Conservation (phyloP, 2,113 vertebrate species). For the Ptychochromis oligacanthus region DNA sequence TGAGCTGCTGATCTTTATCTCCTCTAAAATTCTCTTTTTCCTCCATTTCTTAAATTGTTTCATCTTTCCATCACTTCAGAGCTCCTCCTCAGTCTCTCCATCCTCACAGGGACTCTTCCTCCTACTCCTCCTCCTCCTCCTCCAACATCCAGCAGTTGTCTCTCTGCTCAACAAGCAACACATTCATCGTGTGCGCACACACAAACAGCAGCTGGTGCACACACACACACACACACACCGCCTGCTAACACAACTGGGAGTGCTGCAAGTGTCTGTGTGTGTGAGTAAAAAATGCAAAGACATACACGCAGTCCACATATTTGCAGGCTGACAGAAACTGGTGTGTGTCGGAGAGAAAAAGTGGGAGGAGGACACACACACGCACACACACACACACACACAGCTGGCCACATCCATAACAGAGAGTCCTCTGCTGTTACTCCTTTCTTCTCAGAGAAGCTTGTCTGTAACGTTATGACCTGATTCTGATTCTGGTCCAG, state of each 20-base stretch:
- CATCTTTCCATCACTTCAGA: background rate
- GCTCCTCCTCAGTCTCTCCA: background rate
- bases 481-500: background rate
- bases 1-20: background rate
- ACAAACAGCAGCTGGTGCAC: slow-evolving; percentile 33
- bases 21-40: background rate
- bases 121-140: slow-evolving; percentile 5
- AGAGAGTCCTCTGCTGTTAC: slow-evolving; percentile 1
- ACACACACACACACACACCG: background rate
- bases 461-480: background rate
- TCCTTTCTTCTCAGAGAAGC: background rate
- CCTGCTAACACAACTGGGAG: slow-evolving; percentile 38
- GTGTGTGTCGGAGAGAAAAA: slow-evolving; percentile 20
- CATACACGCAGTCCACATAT: slow-evolving; percentile 41
- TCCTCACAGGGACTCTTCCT: slow-evolving; percentile 2
- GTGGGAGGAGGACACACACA: background rate
- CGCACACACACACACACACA: slow-evolving; percentile 42
- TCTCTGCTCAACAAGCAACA: slow-evolving; percentile 61
- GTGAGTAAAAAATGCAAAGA: slow-evolving; percentile 12
- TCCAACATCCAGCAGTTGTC: slow-evolving; percentile 55
- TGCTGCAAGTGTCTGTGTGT: slow-evolving; percentile 5
- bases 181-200: slow-evolving; percentile 49
- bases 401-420: slow-evolving; percentile 64
- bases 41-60: too few species aligned
- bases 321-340: slow-evolving; percentile 50